A percentile compares a stretch with the other conserved stretches of the same genome.
phyloP scores from a whole-genome alignment of 2,797 vertebrate species.

The Sebastes minor region DNA sequence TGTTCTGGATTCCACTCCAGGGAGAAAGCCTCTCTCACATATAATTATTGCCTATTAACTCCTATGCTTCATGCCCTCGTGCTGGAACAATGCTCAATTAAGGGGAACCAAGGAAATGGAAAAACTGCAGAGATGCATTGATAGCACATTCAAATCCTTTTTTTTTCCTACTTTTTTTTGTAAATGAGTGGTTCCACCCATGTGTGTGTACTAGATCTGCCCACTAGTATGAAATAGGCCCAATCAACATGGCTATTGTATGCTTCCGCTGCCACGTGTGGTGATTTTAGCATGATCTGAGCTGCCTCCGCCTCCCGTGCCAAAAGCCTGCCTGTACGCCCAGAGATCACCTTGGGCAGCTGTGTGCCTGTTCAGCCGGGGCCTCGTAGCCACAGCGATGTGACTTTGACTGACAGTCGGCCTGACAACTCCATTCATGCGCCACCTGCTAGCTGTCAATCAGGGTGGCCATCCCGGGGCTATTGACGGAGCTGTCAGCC shows the following conservation, averaged over 20 bases:
- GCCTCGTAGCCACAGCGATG: constrained; percentile 78
- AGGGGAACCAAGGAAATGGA: constrained; percentile 85
- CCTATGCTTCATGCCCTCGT: constrained; percentile 86
- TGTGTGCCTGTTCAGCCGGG: constrained; percentile 78
- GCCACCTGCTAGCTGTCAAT: constrained; percentile 91
- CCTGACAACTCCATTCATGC: constrained; percentile 89
- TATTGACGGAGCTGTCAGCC: constrained; percentile 86
- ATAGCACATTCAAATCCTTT: constrained; percentile 64
- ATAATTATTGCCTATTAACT: constrained; percentile 98
- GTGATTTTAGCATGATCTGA: constrained; percentile 61
- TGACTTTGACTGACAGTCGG: constrained; percentile 81
- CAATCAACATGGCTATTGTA: constrained; percentile 45
- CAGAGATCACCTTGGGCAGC: constrained; percentile 86
- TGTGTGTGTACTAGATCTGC: constrained; percentile 50
- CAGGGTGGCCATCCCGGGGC: constrained; percentile 84
- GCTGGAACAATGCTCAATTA: constrained; percentile 94
- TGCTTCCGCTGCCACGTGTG: constrained; percentile 28
- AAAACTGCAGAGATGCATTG: constrained; percentile 73
- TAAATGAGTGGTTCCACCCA: constrained; percentile 45
- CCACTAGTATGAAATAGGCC: constrained; percentile 47
- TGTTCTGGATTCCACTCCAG: constrained; percentile 95
- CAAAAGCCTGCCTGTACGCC: constrained; percentile 72
- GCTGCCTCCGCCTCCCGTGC: constrained; percentile 54
- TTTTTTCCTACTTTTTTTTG: constrained; percentile 10
- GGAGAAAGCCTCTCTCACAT: constrained; percentile 96